A percentile compares a stretch with the other conserved stretches of the same genome.
These are phyloP conservation scores for Aldrovandia affinis DNA, from an alignment of 2,797 vertebrate genomes.

Conservation along the genomic window DNA sequence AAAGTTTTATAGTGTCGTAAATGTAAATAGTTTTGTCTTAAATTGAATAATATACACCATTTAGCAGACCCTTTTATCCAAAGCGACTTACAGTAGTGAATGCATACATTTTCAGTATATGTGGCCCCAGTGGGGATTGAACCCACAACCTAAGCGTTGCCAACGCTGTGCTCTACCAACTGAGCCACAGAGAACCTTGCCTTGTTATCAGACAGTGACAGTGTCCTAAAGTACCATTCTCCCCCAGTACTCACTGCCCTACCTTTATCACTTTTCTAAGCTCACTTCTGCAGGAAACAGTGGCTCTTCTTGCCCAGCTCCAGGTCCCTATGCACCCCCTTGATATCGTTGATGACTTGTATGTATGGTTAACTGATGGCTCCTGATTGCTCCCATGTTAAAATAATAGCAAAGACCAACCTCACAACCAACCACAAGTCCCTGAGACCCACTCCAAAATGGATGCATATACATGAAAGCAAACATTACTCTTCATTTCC, in stretches of 20 bases:
- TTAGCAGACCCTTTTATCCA: too few species aligned
- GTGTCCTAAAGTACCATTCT: too few species aligned
- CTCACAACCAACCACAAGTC: slow-evolving; percentile 22
- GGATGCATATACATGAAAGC: not conserved
- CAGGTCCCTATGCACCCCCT: not conserved
- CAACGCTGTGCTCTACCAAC: too few species aligned
- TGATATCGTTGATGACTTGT: slow-evolving; percentile 20
- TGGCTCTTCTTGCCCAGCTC: not conserved
- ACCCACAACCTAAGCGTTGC: too few species aligned
- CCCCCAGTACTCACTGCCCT: not conserved
- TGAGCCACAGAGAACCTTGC: too few species aligned
- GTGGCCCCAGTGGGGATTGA: too few species aligned
- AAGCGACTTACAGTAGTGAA: too few species aligned
- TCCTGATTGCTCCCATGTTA: slow-evolving; percentile 28
- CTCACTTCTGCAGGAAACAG: not conserved
- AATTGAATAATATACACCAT: too few species aligned
- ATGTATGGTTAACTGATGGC: slow-evolving; percentile 22
- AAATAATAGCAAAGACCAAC: slow-evolving; percentile 31
- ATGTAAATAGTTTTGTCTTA: too few species aligned
- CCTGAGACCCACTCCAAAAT: slow-evolving; percentile 15
- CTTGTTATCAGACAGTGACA: too few species aligned
- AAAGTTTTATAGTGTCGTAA: too few species aligned
- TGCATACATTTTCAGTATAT: too few species aligned
- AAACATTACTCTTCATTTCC: slow-evolving; percentile 10
- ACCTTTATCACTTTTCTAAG: not conserved